Percentiles rank a stretch among this genome's conserved stretches.
These are phyloP conservation scores for Macquaria australasica DNA, from an alignment of 2,113 vertebrate genomes.

Conservation along the genomic window DNA sequence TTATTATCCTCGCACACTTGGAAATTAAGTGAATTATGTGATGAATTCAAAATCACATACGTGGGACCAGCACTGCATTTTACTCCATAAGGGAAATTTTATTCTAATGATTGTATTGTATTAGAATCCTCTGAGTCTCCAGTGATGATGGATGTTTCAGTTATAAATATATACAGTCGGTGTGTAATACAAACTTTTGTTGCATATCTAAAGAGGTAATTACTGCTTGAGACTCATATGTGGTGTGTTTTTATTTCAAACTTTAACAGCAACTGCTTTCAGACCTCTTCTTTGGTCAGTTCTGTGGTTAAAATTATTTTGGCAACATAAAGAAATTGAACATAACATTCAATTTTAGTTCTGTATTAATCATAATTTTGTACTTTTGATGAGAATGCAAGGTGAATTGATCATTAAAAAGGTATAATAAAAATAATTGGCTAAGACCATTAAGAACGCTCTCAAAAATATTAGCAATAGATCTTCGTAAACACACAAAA, in stretches of 20 bases:
- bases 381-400: not conserved
- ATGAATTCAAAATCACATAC: not conserved
- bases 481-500: not conserved
- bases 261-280: not conserved
- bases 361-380: not conserved
- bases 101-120: not conserved
- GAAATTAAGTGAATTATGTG: constrained; percentile 10
- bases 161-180: not conserved
- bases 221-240: not conserved
- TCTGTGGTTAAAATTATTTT: not conserved
- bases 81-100: not conserved
- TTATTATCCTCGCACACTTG: not conserved
- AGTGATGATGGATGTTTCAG: not conserved
- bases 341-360: not conserved
- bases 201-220: not conserved
- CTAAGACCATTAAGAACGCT: not conserved
- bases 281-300: not conserved
- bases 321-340: too few relatives aligned
- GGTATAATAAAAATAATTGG: not conserved
- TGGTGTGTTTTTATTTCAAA: constrained; percentile 6
- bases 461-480: too few relatives aligned
- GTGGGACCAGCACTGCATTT: not conserved
- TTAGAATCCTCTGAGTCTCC: not conserved
- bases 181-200: not conserved
- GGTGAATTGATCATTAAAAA: not conserved